Base-by-base conservation (phyloP, 2,797 vertebrate genomes). In the Anguilla obscura region DNA sequence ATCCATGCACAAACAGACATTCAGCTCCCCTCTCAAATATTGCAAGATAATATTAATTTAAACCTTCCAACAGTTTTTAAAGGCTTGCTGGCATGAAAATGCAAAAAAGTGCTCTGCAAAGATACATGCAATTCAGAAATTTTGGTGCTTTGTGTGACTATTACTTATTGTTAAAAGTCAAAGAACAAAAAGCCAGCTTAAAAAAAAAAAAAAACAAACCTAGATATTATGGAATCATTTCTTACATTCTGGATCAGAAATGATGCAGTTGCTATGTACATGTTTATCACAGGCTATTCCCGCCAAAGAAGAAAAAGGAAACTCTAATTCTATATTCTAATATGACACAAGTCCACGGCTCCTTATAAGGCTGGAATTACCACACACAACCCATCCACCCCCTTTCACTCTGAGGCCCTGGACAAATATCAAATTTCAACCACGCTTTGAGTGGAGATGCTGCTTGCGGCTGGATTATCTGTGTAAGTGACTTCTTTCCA, bases 201-300 rank as follows among this genome's bases (percentile, higher is more conserved):
- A 79, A 85, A 60, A 74, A 52, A 30, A 16, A 18, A 16, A 56
- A 74, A 50, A 63, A 63, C 33, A 4, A 7, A 90, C 89, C 87
- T 88, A 88, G 88, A 93, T 92, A 87, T 90, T 91, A 91, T 91
- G 89, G 87, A 90, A 89, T 92, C 89, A 89, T 91, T 92, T 85
- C 89, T 86, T 88, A 92, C 93, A 91, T 89, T 90, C 90, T 89
- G 85, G 83, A 86, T 91, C 84, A 90, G 88, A 93, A 90, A 92
- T 85, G 91, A 91, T 60, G 88, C 52, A 76, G 89, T 87, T 90
- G 91, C 85, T 87, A 88, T 91, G 90, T 89, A 90, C 45, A 85
- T 21, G 48, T 84, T 83, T 84, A n/a, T 33, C 40, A 89, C 86
- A 88, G 84, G 50, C 88, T 85, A 80, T 85, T 69, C 56, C 63